A percentile compares a stretch with the other conserved stretches of the same genome.
Evolutionary conservation across 2,888 invertebrate genomes (phyloP).

Genomic region (Orthonevra nobilis): DNA sequence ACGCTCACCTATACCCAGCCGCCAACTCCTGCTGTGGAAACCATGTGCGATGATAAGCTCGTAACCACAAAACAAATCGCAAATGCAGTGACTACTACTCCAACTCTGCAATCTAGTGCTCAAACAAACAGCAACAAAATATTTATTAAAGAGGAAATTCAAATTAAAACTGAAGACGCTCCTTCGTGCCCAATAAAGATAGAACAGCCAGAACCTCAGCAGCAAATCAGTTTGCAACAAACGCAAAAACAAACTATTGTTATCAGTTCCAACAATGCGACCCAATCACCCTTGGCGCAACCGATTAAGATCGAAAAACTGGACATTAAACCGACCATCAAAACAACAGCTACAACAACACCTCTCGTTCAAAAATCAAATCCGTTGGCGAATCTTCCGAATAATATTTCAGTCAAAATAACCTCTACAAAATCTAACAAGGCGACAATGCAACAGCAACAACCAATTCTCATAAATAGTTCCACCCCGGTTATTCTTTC

Average conservation of each 20-base stretch:
- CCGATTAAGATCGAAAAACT: constrained; percentile 77
- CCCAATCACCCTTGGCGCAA: constrained; percentile 55
- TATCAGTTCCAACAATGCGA: constrained; percentile 42
- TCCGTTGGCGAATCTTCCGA: constrained; percentile 78
- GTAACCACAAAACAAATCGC: constrained; percentile 70
- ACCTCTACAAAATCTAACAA: constrained; percentile 77
- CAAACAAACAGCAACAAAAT: constrained; percentile 56
- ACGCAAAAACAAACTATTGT: constrained; percentile 72
- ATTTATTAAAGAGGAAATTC: constrained; percentile 77
- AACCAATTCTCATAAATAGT: constrained; percentile 77
- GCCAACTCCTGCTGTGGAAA: constrained; percentile 75
- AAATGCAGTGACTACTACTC: constrained; percentile 19
- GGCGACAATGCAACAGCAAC: constrained; percentile 71
- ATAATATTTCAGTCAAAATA: constrained; percentile 79
- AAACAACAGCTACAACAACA: constrained; percentile 71
- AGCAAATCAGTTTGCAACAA: constrained; percentile 73
- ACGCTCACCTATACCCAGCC: constrained; percentile 86
- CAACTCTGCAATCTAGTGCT: constrained; percentile 30
- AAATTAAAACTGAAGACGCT: constrained; percentile 78
- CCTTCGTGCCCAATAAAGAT: constrained; percentile 77
- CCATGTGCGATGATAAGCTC: constrained; percentile 70
- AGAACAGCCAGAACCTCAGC: constrained; percentile 73
- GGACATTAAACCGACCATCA: constrained; percentile 76
- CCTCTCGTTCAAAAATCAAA: constrained; percentile 74
- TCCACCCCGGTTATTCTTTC: constrained; percentile 77